Percentiles rank a stretch among this genome's conserved stretches.
Evolutionary conservation across 2,113 vertebrate genomes (phyloP).

Genomic region (Semnopithecus entellus): DNA sequence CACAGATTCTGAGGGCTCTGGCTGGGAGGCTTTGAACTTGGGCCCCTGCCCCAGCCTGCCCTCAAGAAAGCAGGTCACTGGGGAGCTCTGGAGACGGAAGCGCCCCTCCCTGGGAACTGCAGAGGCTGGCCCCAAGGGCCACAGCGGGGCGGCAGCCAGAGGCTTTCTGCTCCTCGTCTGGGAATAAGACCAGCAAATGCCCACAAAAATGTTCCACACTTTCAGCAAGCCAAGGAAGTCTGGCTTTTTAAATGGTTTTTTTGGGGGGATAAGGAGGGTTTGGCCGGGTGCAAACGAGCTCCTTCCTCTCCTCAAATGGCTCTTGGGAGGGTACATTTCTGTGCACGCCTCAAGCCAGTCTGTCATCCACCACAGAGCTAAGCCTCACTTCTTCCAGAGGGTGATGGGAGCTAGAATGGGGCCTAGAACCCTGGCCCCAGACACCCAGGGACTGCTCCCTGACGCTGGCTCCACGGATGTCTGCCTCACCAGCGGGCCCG

Average conservation of each 20-base stretch:
- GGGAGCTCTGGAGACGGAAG: not conserved
- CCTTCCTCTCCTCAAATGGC: slow-evolving; percentile 18
- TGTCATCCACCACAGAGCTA: not conserved
- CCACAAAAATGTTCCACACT: slow-evolving; percentile 44
- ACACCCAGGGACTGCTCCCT: rapidly evolving
- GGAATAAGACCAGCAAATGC: not conserved
- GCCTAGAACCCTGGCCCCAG: not conserved
- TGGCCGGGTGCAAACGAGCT: not conserved
- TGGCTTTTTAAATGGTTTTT: not conserved
- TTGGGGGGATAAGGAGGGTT: not conserved
- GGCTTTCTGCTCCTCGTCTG: not conserved
- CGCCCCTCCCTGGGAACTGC: not conserved
- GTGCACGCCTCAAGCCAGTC: not conserved
- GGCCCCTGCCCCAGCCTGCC: not conserved
- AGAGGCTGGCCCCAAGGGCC: not conserved
- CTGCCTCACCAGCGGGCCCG: not conserved
- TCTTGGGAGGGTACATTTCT: not conserved
- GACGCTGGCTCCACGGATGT: rapidly evolving
- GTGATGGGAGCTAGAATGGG: not conserved
- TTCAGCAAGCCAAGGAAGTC: not conserved
- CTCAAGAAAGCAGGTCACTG: not conserved
- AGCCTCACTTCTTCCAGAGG: not conserved
- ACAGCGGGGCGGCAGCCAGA: not conserved
- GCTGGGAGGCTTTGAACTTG: not conserved
- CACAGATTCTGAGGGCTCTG: not conserved